Conservation (phyloP, 2,113 vertebrate species). For the Emberiza fucata region DNA sequence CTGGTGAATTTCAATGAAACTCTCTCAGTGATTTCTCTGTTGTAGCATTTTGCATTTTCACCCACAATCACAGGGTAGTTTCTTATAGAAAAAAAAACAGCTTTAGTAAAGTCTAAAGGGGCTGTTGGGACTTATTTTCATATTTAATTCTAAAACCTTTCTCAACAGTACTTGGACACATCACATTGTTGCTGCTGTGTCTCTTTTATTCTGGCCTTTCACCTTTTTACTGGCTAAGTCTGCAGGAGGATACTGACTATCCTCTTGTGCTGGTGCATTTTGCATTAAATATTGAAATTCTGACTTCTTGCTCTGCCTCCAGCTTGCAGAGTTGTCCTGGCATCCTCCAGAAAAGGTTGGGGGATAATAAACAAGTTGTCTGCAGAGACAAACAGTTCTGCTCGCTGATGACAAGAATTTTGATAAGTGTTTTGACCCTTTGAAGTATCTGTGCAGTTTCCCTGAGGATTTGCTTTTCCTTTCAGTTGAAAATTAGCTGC, state of each 20-base stretch:
- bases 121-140: not conserved
- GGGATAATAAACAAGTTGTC: not conserved
- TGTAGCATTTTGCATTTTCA: accelerated
- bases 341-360: not conserved
- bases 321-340: not conserved
- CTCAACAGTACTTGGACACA: not conserved
- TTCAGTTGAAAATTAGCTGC: not conserved
- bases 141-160: not conserved
- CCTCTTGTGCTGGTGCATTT: not conserved
- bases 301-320: not conserved
- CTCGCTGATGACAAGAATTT: not conserved
- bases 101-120: not conserved
- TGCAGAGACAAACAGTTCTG: not conserved
- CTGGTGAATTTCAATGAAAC: not conserved
- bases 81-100: not conserved
- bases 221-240: not conserved
- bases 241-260: not conserved
- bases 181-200: not conserved
- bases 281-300: not conserved
- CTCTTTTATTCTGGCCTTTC: not conserved
- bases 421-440: constrained; percentile 4
- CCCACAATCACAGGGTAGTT: not conserved
- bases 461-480: not conserved
- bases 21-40: not conserved
- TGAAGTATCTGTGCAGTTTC: not conserved